phyloP scores from a whole-genome alignment of 2,113 vertebrate species.

The Copsychus sechellarum region DNA sequence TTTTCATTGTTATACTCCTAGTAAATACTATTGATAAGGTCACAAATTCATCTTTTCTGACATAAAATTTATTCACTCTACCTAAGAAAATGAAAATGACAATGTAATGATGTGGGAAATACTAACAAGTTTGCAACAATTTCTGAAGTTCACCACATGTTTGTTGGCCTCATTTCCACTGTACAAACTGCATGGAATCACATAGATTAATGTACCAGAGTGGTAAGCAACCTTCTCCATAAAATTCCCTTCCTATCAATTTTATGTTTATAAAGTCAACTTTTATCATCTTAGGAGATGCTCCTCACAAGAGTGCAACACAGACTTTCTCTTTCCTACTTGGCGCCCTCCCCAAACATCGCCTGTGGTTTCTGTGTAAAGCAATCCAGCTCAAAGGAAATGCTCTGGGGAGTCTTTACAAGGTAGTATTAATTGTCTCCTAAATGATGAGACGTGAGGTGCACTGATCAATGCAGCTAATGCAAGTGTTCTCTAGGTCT shows the following conservation, averaged over 20 bases:
- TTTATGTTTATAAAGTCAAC: background rate
- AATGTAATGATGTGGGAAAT: background rate
- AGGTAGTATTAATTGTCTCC: conserved; percentile 71
- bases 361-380: conserved; percentile 65
- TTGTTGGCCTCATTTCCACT: background rate
- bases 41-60: background rate
- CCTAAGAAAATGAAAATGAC: background rate
- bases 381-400: conserved; percentile 48
- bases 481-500: conserved; percentile 63
- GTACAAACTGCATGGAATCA: background rate
- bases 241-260: background rate
- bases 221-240: background rate
- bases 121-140: background rate
- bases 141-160: background rate
- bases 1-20: background rate
- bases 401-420: conserved; percentile 69
- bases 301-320: background rate
- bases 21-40: background rate
- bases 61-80: background rate
- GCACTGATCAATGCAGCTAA: conserved; percentile 71
- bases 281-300: background rate
- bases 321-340: background rate
- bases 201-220: background rate
- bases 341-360: background rate
- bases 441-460: conserved; percentile 64